Evolutionary conservation across 2,888 invertebrate species (phyloP), one percentile per base, ranked within the genome.

Genomic region (Thumatha senex): DNA sequence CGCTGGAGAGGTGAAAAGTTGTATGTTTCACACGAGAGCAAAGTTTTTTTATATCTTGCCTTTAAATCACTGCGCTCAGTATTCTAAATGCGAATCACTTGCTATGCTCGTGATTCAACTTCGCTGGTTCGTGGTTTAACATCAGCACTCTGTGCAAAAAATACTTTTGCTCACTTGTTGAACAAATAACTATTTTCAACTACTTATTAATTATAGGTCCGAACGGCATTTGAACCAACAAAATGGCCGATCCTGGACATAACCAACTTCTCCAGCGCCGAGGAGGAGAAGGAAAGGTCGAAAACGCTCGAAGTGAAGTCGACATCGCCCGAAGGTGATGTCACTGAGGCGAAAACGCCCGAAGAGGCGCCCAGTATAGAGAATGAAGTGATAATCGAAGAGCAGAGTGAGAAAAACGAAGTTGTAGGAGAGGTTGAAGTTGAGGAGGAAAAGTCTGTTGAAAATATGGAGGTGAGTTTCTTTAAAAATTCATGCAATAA

Each of bases 231-330:
- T 62, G 95, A 97, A 72, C 97, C 99, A 1, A 92, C 93, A 10
- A 95, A 94, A 78, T 99, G 99, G 99, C 98, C 98, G 29, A 95
- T 97, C 39, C 88, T 93, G 11, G 95, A 96, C 78, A 88, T 93
- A 45, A 71, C 72, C 29, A 12, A 24, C 24, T 59, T 67, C 0
- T 24, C 18, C 5, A 75, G 72, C 40, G 46, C 66, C 1, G 82
- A 83, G 14, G 82, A 84, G 7, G 70, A 65, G 3, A 74, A 67
- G 41, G 65, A 67, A 9, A 74, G 70, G 31, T 60, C 64, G 48
- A 61, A 48, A 36, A 38, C 63, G 30, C 9, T 58, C 62, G 44
- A 62, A 33, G 56, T 56, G 31, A 45, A 65, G 31, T 49, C 58
- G 46, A 63, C 59, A 30, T 40, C 46, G 10, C 18, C 64, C 46